Conservation (phyloP, 2,113 vertebrate genomes). For the Monopterus albus region DNA sequence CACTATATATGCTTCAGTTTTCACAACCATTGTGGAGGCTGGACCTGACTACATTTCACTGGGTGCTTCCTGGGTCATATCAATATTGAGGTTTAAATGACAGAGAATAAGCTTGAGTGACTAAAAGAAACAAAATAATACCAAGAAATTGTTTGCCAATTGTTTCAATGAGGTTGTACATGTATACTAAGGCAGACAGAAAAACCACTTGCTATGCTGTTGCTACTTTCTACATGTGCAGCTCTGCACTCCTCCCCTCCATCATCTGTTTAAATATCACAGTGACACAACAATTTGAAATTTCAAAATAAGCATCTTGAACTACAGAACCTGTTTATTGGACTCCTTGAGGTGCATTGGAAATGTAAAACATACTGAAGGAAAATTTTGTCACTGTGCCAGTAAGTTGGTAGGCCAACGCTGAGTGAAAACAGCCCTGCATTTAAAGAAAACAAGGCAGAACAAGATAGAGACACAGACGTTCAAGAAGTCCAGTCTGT, state of each 20-base stretch:
- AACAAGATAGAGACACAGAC: too few species aligned
- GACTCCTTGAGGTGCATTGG: too few species aligned
- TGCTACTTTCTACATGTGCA: neutral
- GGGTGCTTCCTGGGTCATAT: neutral
- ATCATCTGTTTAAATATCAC: neutral
- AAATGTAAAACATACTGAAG: too few species aligned
- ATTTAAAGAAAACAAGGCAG: too few species aligned
- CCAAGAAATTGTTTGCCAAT: slow-evolving; percentile 1
- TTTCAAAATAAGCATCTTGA: too few species aligned
- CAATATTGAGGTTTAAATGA: neutral
- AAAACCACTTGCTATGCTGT: neutral
- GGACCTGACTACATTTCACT: neutral
- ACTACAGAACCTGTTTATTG: too few species aligned
- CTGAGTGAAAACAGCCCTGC: too few species aligned
- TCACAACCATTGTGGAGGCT: slow-evolving; percentile 4
- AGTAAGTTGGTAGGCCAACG: too few species aligned
- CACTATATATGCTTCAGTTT: slow-evolving; percentile 1
- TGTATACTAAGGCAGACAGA: neutral
- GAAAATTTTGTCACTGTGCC: too few species aligned
- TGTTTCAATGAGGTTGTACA: neutral
- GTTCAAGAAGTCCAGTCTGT: too few species aligned
- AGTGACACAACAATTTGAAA: too few species aligned
- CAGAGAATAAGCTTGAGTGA: neutral
- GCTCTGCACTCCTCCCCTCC: neutral
- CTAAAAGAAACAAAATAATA: neutral